A percentile compares a stretch with the other conserved stretches of the same genome.
Evolutionary conservation across 2,113 vertebrate species (phyloP).

Genomic region (Calidris pygmaea): DNA sequence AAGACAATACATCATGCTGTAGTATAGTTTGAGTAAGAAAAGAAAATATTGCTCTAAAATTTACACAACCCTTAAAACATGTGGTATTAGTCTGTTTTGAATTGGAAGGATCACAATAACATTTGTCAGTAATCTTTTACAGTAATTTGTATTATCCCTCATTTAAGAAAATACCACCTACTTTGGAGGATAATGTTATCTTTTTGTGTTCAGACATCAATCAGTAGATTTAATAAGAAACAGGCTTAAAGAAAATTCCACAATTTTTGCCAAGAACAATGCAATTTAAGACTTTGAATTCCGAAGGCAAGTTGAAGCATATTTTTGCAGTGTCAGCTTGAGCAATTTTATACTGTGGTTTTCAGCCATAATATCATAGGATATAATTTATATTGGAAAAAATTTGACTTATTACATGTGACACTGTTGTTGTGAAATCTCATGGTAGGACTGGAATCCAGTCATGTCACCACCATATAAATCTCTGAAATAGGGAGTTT

Average conservation of each 20-base stretch:
- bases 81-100: not conserved
- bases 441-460: constrained; percentile 36
- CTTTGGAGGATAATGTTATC: constrained; percentile 2
- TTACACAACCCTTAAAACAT: not conserved
- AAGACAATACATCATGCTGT: not conserved
- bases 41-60: not conserved
- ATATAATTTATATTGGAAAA: constrained; percentile 33
- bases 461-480: constrained; percentile 16
- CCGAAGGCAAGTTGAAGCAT: not conserved
- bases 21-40: not conserved
- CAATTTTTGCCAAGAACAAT: not conserved
- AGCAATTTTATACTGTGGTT: constrained; percentile 25
- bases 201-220: not conserved
- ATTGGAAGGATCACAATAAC: not conserved
- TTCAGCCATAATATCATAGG: not conserved
- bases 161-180: not conserved
- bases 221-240: not conserved
- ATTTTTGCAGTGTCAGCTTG: constrained; percentile 34
- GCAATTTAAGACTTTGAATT: constrained; percentile 22
- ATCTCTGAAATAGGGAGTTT: constrained; percentile 26
- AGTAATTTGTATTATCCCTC: constrained; percentile 11
- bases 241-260: not conserved
- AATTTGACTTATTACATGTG: not conserved
- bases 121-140: constrained; percentile 1
- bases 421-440: constrained; percentile 34